Base-by-base conservation (phyloP, 2,888 invertebrate species). In the Aspidiotus rigidus region DNA sequence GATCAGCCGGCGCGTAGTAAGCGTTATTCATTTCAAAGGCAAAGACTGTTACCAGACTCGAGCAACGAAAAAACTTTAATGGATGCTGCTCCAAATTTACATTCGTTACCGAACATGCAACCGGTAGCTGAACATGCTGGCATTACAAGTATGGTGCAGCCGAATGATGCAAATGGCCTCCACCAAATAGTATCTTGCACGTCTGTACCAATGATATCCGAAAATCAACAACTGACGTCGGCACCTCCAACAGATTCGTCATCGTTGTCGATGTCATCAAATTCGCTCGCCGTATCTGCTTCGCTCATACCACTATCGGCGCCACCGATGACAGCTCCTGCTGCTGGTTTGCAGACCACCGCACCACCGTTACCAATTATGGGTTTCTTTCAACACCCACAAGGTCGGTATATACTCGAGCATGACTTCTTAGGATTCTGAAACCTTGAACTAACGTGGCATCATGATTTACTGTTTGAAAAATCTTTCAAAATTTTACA, bases 11-110 rank as follows among this genome's bases (percentile, higher is more conserved):
- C 75, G 79, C 69, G 78, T 77, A 44, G 86, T 9, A 87, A 87
- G 75, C 80, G 87, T 39, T 87, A 87, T 76, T 87, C 87, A 5
- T 84, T 85, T 70, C 81, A 86, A 74, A 80, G 87, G 69, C 85
- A 85, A 76, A 78, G 84, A 69, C 79, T 81, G 44, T 69, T 74
- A 39, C 74, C 74, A 9, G 73, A 73, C 59, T 71, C 69, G 28
- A 69, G 62, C 39, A 63, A 39, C 11, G 49, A 49, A 13, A 49
- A 49, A 6, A 49, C 2, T 49, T 1, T n/a, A n/a, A 62, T 64
- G 15, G 70, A 64, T 15, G 64, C 72, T 10, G 56, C 71, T 16
- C 61, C 71, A 11, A 62, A 67, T 40, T 70, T 67, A 42, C 70
- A 64, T 59, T 56, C 67, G 10, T 59, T 54, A 64, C 64, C 53